Evolutionary conservation across 2,113 vertebrate genomes (phyloP).

Genomic region (Melozone crissalis): DNA sequence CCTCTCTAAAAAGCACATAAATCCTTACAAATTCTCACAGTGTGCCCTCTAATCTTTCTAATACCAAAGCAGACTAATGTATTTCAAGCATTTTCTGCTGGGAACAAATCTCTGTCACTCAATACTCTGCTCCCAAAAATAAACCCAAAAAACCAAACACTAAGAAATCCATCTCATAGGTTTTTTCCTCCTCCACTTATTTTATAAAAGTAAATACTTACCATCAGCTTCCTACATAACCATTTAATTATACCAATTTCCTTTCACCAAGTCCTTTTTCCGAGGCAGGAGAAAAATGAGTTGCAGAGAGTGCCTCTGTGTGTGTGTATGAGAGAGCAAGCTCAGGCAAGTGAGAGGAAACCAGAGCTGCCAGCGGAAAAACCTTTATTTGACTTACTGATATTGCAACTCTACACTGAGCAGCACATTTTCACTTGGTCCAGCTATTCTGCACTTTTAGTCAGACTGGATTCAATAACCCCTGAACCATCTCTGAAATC

Average conservation of each 20-base stretch:
- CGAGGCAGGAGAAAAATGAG: background rate
- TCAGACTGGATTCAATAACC: slow-evolving; percentile 48
- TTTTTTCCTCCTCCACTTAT: background rate
- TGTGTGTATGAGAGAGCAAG: background rate
- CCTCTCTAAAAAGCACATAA: slow-evolving; percentile 52
- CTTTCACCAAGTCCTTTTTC: slow-evolving; percentile 36
- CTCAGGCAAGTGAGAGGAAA: background rate
- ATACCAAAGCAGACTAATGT: slow-evolving; percentile 27
- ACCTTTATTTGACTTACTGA: slow-evolving; percentile 43
- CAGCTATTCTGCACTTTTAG: slow-evolving; percentile 54
- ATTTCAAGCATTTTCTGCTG: slow-evolving; percentile 46
- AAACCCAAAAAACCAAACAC: background rate
- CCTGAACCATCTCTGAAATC: slow-evolving; percentile 48
- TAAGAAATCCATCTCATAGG: background rate
- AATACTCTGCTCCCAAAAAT: background rate
- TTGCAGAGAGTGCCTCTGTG: background rate
- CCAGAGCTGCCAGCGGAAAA: slow-evolving; percentile 31
- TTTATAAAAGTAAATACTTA: slow-evolving; percentile 12
- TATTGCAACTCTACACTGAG: slow-evolving; percentile 44
- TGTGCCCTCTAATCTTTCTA: slow-evolving; percentile 58
- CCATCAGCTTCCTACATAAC: slow-evolving; percentile 16
- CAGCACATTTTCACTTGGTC: slow-evolving; percentile 33
- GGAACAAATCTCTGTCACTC: slow-evolving; percentile 26
- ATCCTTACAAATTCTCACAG: slow-evolving; percentile 69
- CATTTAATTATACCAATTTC: slow-evolving; percentile 32